Base-by-base conservation (phyloP, 2,113 vertebrate genomes). In the Callipepla californica region DNA sequence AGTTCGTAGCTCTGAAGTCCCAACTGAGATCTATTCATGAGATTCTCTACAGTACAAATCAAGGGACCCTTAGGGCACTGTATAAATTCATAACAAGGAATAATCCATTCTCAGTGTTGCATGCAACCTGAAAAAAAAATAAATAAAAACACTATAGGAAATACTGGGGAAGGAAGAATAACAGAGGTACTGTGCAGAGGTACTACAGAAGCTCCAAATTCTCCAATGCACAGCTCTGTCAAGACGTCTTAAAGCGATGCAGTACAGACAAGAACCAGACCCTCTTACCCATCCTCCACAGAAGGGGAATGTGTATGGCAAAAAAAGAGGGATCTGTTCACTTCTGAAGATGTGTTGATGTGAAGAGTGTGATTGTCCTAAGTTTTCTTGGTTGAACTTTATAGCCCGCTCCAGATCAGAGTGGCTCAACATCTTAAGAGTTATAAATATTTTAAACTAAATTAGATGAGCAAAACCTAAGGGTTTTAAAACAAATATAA, bases 11-110 rank as follows among this genome's bases (percentile, higher is more conserved):
- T 87, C 57, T 87, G 47, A 68, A 57, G 85, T 92, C 93, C 79
- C 91, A 91, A 0, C 13, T 85, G 91, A 94, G 79, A 83, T 85
- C 79, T 91, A 72, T 91, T 91, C 72, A 94, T 90, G 93, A 96
- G 72, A 83, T 88, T 22, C 40, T 87, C 57, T 80, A 26, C 72
- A 62, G 79, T 65, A 94, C 89, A 96, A 94, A 94, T 95, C 79
- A 94, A 94, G 47, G 76, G 57, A 91, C 82, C 87, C 89, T 94
- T 70, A 91, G 85, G 82, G 93, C 2, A 0, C 51, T 55, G 40
- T 93, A 85, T 94, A 93, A 91, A 87, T 94, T 90, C 74, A 80
- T 95, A 92, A 90, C 82, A 96, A 92, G 81, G 67, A 95, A 75
- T 75, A 91, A 94, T 91, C 89, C 82, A 83, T 92, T 91, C 80